Conservation (phyloP, 1,140 invertebrate genomes). For the Platorchestia sp. region DNA sequence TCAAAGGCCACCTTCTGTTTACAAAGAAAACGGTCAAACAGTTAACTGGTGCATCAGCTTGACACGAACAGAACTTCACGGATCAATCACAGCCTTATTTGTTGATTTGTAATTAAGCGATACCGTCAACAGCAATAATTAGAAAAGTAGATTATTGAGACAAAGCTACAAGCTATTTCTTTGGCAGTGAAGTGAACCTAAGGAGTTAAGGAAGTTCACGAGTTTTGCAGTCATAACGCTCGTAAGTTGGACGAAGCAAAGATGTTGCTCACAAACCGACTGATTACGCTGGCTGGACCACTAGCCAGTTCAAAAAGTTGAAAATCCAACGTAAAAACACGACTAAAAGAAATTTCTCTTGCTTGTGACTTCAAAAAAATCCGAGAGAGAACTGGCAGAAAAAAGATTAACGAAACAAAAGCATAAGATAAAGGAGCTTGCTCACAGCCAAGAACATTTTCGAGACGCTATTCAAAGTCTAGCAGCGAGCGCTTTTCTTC, state of each 20-base stretch:
- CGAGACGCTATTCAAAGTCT: not conserved
- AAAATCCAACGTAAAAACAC: conserved; percentile 14
- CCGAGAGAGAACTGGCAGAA: not conserved
- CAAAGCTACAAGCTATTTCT: not conserved
- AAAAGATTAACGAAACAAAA: not conserved
- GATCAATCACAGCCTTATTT: conserved; percentile 49
- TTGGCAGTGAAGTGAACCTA: conserved; percentile 39
- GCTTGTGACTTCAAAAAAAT: not conserved
- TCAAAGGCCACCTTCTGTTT: not conserved
- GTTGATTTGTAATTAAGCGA: not conserved
- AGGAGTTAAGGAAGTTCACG: not conserved
- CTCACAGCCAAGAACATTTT: not conserved
- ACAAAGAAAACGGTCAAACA: not conserved
- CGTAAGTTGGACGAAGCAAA: not conserved
- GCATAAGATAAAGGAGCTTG: not conserved
- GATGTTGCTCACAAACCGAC: not conserved
- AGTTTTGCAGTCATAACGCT: not conserved
- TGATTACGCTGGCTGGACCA: not conserved
- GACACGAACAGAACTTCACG: conserved; percentile 28
- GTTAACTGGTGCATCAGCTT: not conserved
- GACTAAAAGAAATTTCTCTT: not conserved
- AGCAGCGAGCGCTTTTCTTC: not conserved
- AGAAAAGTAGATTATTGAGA: conserved; percentile 36
- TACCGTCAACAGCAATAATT: not conserved
- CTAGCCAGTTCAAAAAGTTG: not conserved